Evolutionary conservation across 2,797 vertebrate species (phyloP).

Genomic region (Fratercula arctica): DNA sequence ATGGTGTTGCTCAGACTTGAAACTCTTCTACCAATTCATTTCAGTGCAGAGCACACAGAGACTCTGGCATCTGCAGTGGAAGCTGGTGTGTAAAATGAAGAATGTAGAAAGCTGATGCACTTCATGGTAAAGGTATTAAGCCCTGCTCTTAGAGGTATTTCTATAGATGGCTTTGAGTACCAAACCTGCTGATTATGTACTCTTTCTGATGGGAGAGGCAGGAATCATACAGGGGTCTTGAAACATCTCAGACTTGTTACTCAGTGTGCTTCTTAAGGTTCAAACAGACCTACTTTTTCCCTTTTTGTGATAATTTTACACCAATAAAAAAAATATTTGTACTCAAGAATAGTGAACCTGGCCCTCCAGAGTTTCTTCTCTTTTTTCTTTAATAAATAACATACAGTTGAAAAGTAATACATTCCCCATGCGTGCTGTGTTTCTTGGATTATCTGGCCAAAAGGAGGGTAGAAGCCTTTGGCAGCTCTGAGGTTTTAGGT

Average conservation of each 20-base stretch:
- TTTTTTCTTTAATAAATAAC: neutral
- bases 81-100: neutral
- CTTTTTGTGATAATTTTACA: neutral
- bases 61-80: neutral
- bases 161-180: neutral
- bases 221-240: neutral
- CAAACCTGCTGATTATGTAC: neutral
- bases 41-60: neutral
- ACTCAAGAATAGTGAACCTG: neutral
- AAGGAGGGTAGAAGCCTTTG: neutral
- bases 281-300: neutral
- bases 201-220: neutral
- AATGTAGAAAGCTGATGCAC: neutral
- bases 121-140: neutral
- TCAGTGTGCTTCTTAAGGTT: neutral
- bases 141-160: neutral
- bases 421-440: neutral
- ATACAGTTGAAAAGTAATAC: neutral
- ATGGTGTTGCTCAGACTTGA: neutral
- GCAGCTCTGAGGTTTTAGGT: neutral
- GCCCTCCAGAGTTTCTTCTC: rapidly evolving
- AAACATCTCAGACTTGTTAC: neutral
- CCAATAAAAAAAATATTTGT: neutral
- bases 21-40: neutral
- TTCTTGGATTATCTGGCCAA: neutral